Evolutionary conservation across 2,888 invertebrate species (phyloP), one percentile per base, ranked within the genome.

Genomic region (Drosophila rellima): DNA sequence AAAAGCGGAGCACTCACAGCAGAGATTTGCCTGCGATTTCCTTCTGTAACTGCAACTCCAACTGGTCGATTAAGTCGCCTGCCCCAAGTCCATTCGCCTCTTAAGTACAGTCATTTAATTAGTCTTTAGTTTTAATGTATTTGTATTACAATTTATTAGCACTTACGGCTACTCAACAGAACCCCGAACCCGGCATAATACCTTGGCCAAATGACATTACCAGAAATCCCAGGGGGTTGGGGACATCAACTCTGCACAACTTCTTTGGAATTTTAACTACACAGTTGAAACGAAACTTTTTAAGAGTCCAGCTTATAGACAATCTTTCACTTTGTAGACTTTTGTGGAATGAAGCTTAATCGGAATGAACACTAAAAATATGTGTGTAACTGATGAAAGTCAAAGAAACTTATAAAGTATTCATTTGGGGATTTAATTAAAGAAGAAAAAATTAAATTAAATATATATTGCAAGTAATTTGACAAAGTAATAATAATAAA

Each of bases 131-230:
- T 88, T 88, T 88, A 86, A 84, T 88, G 83, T 71, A 86, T 86
- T 83, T 88, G 88, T 80, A 84, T 88, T 88, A 88, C 83, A 84
- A 88, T 88, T 84, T 84, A 84, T 84, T 88, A 88, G 82, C 86
- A 70, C 86, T 82, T 75, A 80, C 76, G 60, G 75, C 70, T 55
- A 40, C 70, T 61, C 75, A 68, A 29, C 59, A 44, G 31, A 57
- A 3, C 63, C 18, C 29, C 29, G 18, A 29, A n/a, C 39, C n/a
- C 39, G 3, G 37, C 57, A 45, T 57, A 47, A 37, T 47, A 39
- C 37, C 57, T 39, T 45, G 44, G 26, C 45, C 33, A 56, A 55
- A 20, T 55, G 54, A 47, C 71, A 84, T 80, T 78, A 78, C 47
- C 67, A 59, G 51, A 56, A 54, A 65, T 44, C 45, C 40, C 13